Evolutionary conservation across 2,888 invertebrate genomes (phyloP).

Genomic region (Drosophila monieri): DNA sequence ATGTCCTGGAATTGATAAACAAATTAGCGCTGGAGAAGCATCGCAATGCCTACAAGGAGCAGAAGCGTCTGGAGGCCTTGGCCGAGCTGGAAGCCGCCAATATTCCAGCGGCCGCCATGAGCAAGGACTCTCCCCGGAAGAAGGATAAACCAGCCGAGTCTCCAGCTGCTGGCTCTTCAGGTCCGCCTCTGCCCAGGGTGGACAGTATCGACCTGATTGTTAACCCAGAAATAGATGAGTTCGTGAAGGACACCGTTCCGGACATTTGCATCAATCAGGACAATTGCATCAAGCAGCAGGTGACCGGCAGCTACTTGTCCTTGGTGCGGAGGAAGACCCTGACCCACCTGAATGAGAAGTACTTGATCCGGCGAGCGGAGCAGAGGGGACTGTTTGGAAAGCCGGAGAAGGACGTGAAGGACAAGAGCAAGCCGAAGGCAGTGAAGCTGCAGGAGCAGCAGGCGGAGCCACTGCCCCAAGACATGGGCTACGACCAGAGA

Average conservation of each 20-base stretch:
- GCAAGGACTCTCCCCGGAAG: slow-evolving; percentile 70
- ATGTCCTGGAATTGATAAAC: slow-evolving; percentile 89
- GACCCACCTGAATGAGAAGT: slow-evolving; percentile 91
- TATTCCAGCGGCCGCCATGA: slow-evolving; percentile 79
- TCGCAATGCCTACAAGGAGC: slow-evolving; percentile 83
- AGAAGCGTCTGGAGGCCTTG: slow-evolving; percentile 78
- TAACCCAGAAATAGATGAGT: slow-evolving; percentile 85
- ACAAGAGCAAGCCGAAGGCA: slow-evolving; percentile 81
- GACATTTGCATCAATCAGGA: slow-evolving; percentile 86
- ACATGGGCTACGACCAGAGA: slow-evolving; percentile 55
- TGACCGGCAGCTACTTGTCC: slow-evolving; percentile 86
- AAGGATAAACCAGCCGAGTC: slow-evolving; percentile 59
- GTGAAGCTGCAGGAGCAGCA: slow-evolving; percentile 82
- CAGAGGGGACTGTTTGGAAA: slow-evolving; percentile 90
- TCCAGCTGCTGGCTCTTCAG: slow-evolving; percentile 22
- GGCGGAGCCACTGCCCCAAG: slow-evolving; percentile 50
- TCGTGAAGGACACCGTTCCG: slow-evolving; percentile 87
- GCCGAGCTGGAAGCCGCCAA: slow-evolving; percentile 80
- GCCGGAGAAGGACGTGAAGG: slow-evolving; percentile 77
- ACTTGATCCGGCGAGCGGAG: slow-evolving; percentile 93
- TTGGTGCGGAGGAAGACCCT: slow-evolving; percentile 87
- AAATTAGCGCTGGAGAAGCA: slow-evolving; percentile 89
- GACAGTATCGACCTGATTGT: slow-evolving; percentile 61
- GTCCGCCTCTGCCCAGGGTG: slow-evolving; percentile 48
- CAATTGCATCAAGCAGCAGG: slow-evolving; percentile 83